Evolutionary conservation across 2,888 invertebrate genomes (phyloP).

Genomic region (Heliconius erato): DNA sequence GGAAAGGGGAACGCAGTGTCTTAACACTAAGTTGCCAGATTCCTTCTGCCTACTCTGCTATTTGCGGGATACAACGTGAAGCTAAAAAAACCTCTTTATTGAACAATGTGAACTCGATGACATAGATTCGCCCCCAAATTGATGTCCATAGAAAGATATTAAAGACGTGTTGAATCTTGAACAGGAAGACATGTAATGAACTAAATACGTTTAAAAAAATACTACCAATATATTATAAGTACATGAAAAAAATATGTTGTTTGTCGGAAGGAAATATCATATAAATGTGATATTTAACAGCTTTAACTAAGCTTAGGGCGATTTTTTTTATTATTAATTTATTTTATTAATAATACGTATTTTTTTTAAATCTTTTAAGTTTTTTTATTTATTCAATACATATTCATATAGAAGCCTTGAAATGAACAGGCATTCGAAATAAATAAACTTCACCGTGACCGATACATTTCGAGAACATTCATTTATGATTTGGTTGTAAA

Average conservation of each 20-base stretch:
- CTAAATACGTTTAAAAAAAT: not conserved
- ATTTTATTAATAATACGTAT: not conserved
- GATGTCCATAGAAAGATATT: not conserved
- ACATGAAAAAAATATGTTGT: too few relatives aligned
- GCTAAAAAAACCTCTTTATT: not conserved
- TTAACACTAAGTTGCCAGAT: not conserved
- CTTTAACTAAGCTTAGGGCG: not conserved
- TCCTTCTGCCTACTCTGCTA: not conserved
- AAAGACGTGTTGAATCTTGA: not conserved
- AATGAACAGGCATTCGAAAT: slow-evolving; percentile 12
- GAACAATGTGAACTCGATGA: not conserved
- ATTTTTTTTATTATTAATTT: too few relatives aligned
- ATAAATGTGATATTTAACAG: too few relatives aligned
- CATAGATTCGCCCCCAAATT: not conserved
- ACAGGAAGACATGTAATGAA: not conserved
- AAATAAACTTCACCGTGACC: slow-evolving; percentile 60
- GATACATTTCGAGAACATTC: slow-evolving; percentile 73
- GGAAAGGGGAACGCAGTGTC: not conserved
- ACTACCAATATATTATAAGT: not conserved
- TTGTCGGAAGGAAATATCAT: not conserved
- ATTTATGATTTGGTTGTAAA: slow-evolving; percentile 72
- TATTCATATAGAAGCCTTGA: not conserved
- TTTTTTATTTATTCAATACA: not conserved
- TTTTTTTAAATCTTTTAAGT: not conserved
- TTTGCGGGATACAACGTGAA: not conserved